Percentiles rank a stretch among this genome's conserved stretches.
Conservation (phyloP, 2,888 invertebrate species). For the Sminthurinus aureus region DNA sequence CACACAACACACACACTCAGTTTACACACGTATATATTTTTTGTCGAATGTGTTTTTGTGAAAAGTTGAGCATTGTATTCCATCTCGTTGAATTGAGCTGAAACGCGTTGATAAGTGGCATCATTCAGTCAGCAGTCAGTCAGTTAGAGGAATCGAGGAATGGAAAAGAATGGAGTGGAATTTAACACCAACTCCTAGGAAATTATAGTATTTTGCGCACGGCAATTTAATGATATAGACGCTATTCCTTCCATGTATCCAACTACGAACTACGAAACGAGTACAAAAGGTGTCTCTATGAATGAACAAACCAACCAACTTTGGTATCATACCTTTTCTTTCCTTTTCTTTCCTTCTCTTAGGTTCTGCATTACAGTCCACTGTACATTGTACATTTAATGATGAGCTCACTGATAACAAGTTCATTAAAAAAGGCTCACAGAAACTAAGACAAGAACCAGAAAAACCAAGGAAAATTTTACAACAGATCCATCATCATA, state of each 20-base stretch:
- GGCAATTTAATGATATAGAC: slow-evolving; percentile 40
- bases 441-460: no score
- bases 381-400: slow-evolving; percentile 14
- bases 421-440: slow-evolving; percentile 33
- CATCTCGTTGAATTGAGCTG: slow-evolving; percentile 40
- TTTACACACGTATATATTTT: no score
- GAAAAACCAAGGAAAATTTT: slow-evolving; percentile 40
- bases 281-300: slow-evolving; percentile 33
- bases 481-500: slow-evolving; percentile 42
- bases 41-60: neutral
- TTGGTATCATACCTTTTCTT: slow-evolving; percentile 3
- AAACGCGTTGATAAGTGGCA: slow-evolving; percentile 41
- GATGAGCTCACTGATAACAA: slow-evolving; percentile 29
- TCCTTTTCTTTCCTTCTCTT: neutral
- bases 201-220: slow-evolving; percentile 40
- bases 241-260: neutral
- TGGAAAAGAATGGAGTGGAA: slow-evolving; percentile 9
- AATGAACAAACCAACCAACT: no score
- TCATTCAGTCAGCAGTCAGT: neutral
- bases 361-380: neutral
- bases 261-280: neutral
- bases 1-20: no score
- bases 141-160: neutral
- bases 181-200: slow-evolving; percentile 26
- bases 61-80: slow-evolving; percentile 17